phyloP scores from a whole-genome alignment of 2,113 vertebrate species.

The Noctilio leporinus region DNA sequence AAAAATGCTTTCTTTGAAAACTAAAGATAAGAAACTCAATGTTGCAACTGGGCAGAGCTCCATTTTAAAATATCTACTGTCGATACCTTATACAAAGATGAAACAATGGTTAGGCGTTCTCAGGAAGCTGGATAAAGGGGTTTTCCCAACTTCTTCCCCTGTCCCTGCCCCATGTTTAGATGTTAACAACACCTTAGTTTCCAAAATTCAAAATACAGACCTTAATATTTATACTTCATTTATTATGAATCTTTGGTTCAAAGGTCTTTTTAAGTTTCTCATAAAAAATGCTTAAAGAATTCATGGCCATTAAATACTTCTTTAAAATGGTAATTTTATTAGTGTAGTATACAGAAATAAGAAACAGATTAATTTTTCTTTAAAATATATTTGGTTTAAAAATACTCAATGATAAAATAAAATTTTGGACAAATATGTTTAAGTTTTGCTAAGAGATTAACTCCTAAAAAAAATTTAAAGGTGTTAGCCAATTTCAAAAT shows the following conservation, averaged over 20 bases:
- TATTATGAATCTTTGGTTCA: constrained; percentile 16
- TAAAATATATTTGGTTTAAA: constrained; percentile 31
- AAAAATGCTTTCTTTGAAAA: constrained; percentile 46
- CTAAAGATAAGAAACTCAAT: constrained; percentile 22
- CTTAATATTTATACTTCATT: constrained; percentile 20
- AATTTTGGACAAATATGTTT: background rate
- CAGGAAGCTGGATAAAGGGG: constrained; percentile 31
- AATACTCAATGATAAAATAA: background rate
- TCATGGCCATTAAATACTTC: background rate
- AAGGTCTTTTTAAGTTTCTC: constrained; percentile 41
- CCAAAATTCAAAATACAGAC: constrained; percentile 5
- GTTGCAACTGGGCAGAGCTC: background rate
- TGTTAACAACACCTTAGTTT: constrained; percentile 32
- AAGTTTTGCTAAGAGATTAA: constrained; percentile 18
- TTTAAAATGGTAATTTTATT: constrained; percentile 40
- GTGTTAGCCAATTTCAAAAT: background rate
- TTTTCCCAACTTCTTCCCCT: constrained; percentile 21
- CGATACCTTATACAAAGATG: background rate
- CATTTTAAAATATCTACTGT: constrained; percentile 39
- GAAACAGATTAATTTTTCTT: constrained; percentile 51
- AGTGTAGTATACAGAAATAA: constrained; percentile 24
- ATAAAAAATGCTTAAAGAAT: constrained; percentile 38
- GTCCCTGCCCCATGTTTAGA: background rate
- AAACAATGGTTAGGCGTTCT: constrained; percentile 45
- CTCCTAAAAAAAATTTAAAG: background rate